Evolutionary conservation across 2,888 invertebrate species (phyloP).

Genomic region (Dryococelus australis): DNA sequence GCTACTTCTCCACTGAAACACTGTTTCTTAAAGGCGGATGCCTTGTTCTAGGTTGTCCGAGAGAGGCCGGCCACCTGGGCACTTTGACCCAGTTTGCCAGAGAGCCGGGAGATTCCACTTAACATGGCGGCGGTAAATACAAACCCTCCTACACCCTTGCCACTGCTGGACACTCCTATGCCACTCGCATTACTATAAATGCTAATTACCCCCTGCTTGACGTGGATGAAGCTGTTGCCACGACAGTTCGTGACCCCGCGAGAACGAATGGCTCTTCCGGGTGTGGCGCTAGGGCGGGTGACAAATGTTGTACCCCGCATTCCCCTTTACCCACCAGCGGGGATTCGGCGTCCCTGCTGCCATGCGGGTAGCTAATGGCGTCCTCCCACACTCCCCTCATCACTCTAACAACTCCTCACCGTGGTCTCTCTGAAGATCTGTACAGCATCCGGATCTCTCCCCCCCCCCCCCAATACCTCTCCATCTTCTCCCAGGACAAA

Average conservation of each 20-base stretch:
- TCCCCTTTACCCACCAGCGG: background rate
- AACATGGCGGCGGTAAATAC: too few species aligned
- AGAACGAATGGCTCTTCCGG: background rate
- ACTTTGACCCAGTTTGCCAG: background rate
- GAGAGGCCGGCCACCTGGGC: background rate
- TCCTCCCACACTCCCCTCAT: background rate
- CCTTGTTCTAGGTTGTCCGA: too few species aligned
- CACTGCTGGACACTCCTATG: background rate
- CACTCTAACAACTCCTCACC: background rate
- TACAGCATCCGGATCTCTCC: background rate
- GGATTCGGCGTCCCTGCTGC: background rate
- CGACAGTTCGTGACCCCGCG: background rate
- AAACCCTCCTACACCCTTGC: background rate
- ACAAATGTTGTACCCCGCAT: background rate
- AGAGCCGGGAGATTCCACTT: too few species aligned
- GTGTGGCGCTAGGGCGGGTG: background rate
- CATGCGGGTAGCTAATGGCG: background rate
- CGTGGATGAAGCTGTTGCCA: background rate
- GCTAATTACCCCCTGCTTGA: background rate
- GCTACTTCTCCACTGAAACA: too few species aligned
- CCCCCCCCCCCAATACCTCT: background rate
- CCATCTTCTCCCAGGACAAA: background rate
- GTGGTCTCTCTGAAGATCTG: background rate
- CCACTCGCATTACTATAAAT: background rate
- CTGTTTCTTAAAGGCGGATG: too few species aligned